Conservation (phyloP, 2,113 vertebrate genomes). For the Regulus satrapa region DNA sequence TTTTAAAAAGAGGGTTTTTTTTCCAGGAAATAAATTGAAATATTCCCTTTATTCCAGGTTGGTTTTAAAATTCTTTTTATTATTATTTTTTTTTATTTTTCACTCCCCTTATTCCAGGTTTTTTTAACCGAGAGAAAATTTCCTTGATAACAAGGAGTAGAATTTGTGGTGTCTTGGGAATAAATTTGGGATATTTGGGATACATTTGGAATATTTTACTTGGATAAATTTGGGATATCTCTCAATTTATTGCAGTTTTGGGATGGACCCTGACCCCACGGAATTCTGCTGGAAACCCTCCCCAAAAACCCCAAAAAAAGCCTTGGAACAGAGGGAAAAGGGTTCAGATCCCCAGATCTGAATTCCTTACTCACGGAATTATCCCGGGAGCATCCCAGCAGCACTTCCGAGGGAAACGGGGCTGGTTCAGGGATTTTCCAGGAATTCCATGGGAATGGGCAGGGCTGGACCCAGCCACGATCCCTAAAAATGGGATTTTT, state of each 20-base stretch:
- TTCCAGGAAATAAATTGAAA: not conserved
- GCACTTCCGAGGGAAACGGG: not conserved
- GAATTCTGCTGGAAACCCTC: not conserved
- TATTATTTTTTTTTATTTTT: not conserved
- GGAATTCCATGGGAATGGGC: not conserved
- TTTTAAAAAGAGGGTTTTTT: not conserved
- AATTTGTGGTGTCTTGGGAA: not conserved
- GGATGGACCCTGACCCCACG: not conserved
- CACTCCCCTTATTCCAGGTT: too few species aligned
- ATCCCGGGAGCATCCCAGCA: not conserved
- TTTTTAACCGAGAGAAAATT: not conserved
- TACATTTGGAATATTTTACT: not conserved
- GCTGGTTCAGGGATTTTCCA: not conserved
- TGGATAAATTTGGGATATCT: not conserved
- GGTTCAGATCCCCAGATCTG: too few species aligned
- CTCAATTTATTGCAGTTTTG: not conserved
- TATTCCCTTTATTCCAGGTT: not conserved
- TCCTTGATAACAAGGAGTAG: not conserved
- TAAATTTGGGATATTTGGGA: not conserved
- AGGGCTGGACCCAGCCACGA: too few species aligned
- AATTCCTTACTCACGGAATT: not conserved
- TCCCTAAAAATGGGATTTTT: not conserved
- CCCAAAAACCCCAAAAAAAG: not conserved
- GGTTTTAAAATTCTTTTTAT: too few species aligned
- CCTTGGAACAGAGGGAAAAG: not conserved